Evolutionary conservation across 2,113 vertebrate genomes (phyloP).

Genomic region (Callopanchax toddi): DNA sequence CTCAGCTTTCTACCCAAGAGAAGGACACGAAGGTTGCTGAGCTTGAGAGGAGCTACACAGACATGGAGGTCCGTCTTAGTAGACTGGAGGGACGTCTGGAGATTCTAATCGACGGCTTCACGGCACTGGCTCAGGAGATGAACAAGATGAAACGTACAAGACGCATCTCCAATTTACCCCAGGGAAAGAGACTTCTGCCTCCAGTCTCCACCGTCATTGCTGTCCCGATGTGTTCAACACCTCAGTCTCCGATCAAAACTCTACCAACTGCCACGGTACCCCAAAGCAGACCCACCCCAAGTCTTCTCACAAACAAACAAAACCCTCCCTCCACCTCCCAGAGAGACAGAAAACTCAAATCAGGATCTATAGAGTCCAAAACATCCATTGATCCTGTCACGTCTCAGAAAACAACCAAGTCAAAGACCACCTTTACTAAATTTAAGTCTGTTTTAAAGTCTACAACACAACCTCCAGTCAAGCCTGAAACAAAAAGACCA

Average conservation of each 20-base stretch:
- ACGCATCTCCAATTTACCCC: constrained; percentile 40
- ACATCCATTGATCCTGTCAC: constrained; percentile 25
- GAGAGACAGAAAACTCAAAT: constrained; percentile 29
- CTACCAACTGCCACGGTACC: constrained; percentile 44
- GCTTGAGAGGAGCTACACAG: constrained; percentile 63
- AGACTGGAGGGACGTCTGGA: constrained; percentile 73
- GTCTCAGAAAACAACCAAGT: constrained; percentile 32
- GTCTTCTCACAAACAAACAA: constrained; percentile 20
- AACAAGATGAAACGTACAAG: constrained; percentile 71
- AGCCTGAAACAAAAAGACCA: constrained; percentile 31
- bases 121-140: constrained; percentile 75
- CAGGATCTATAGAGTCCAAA: constrained; percentile 12
- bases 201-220: constrained; percentile 14
- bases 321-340: not conserved
- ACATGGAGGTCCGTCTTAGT: constrained; percentile 68
- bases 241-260: constrained; percentile 10
- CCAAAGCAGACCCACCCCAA: constrained; percentile 56
- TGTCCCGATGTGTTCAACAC: constrained; percentile 23
- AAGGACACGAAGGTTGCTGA: constrained; percentile 52
- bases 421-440: constrained; percentile 37
- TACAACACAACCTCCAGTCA: constrained; percentile 14
- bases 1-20: constrained; percentile 26
- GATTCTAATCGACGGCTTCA: constrained; percentile 80
- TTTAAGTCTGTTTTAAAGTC: constrained; percentile 18
- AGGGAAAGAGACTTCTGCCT: constrained; percentile 40